phyloP scores from a whole-genome alignment of 2,797 vertebrate genomes.

The Neostethus bicornis region DNA sequence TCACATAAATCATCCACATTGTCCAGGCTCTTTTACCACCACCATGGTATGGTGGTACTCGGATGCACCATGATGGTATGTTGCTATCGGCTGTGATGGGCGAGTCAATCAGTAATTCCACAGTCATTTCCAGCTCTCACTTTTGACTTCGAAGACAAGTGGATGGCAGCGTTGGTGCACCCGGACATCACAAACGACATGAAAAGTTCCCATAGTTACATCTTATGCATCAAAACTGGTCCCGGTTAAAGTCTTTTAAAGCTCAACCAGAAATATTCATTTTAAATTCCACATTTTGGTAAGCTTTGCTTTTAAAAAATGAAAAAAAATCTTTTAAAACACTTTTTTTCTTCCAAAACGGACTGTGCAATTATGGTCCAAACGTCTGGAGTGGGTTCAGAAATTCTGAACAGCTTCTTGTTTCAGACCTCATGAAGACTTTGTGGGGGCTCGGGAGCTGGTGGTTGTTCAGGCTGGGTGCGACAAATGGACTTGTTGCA shows the following conservation, averaged over 20 bases:
- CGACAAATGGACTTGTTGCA: conserved; percentile 84
- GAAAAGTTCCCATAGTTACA: background rate
- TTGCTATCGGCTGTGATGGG: background rate
- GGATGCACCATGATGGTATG: background rate
- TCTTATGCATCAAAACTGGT: background rate
- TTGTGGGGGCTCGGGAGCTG: conserved; percentile 63
- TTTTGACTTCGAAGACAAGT: background rate
- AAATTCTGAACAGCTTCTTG: conserved; percentile 9
- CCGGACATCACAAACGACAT: background rate
- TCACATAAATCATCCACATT: too few relatives aligned
- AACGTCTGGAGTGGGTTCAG: background rate
- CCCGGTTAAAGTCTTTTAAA: conserved; percentile 10
- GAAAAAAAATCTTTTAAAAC: too few relatives aligned
- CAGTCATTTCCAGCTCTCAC: too few relatives aligned
- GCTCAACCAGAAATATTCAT: background rate
- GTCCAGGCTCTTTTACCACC: too few relatives aligned
- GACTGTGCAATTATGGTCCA: conserved; percentile 10
- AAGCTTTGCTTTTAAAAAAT: conserved; percentile 33
- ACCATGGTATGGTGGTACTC: background rate
- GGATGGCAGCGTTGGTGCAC: background rate
- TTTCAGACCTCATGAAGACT: conserved; percentile 76
- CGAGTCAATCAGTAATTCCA: too few relatives aligned
- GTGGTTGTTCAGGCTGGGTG: conserved; percentile 65
- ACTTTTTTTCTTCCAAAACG: too few relatives aligned
- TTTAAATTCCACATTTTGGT: conserved; percentile 7